phyloP scores from a whole-genome alignment of 92 coral and sea anemone genomes.

The Palythoa heliodiscus region DNA sequence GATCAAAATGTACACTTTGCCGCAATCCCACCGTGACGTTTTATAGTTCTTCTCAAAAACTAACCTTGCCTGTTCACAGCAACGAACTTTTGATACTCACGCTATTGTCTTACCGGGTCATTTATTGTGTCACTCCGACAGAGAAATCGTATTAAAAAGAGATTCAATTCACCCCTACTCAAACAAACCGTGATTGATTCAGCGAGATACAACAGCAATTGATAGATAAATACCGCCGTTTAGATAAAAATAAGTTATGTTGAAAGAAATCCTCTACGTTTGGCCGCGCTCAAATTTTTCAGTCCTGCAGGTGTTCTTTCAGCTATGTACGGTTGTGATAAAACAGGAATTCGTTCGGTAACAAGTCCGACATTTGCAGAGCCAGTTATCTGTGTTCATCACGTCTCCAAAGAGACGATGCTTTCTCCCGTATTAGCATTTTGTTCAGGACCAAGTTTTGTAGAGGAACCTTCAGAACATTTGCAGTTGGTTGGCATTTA shows the following conservation, averaged over 20 bases:
- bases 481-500: constrained; percentile 59
- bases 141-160: constrained; percentile 15
- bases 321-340: constrained; percentile 24
- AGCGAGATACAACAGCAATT: constrained; percentile 5
- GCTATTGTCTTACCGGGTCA: constrained; percentile 14
- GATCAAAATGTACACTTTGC: background rate
- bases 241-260: constrained; percentile 35
- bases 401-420: constrained; percentile 19
- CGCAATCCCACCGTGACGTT: constrained; percentile 24
- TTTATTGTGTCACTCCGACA: background rate
- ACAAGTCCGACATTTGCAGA: constrained; percentile 12
- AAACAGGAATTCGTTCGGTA: background rate
- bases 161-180: constrained; percentile 12
- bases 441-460: constrained; percentile 79
- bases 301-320: constrained; percentile 22
- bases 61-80: background rate
- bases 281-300: background rate
- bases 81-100: too few species aligned
- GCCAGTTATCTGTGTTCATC: constrained; percentile 20
- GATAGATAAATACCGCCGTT: constrained; percentile 14
- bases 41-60: background rate
- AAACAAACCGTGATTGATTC: constrained; percentile 15
- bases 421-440: constrained; percentile 71
- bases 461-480: constrained; percentile 52
- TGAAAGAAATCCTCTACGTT: constrained; percentile 27